These are phyloP conservation scores for Aeoliscus strigatus DNA, from an alignment of 2,797 vertebrate genomes.

Conservation along the genomic window DNA sequence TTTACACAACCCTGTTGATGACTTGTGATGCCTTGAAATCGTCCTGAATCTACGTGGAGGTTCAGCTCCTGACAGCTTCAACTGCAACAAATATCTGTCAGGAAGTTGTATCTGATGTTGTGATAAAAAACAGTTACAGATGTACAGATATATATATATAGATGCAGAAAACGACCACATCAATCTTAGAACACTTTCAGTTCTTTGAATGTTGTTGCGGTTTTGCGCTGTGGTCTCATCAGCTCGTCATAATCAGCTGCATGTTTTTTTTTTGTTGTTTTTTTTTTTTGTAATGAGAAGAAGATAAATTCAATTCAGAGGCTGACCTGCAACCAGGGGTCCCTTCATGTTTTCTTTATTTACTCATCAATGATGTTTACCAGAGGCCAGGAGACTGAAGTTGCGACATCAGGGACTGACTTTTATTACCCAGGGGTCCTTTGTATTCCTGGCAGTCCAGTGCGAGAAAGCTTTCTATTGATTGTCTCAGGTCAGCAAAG, in stretches of 20 bases:
- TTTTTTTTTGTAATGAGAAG: constrained; percentile 9
- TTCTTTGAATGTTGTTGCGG: constrained; percentile 35
- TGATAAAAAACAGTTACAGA: constrained; percentile 23
- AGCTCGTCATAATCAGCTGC: constrained; percentile 1
- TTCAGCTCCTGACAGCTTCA: too few species aligned
- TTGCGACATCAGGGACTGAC: constrained; percentile 41
- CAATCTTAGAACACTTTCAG: constrained; percentile 20
- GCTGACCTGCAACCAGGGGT: constrained; percentile 15
- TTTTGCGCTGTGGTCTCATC: background rate
- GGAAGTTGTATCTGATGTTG: too few species aligned
- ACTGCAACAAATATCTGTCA: too few species aligned
- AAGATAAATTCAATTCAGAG: constrained; percentile 34
- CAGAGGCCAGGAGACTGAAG: constrained; percentile 55
- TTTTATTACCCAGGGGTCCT: constrained; percentile 54
- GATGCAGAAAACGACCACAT: constrained; percentile 17
- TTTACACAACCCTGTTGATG: constrained; percentile 47
- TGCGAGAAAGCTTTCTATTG: constrained; percentile 59
- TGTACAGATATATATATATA: too few species aligned
- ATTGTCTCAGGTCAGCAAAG: constrained; percentile 39
- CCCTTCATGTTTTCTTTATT: constrained; percentile 54
- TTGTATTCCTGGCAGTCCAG: constrained; percentile 55
- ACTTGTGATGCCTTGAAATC: constrained; percentile 8
- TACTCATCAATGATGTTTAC: constrained; percentile 60
- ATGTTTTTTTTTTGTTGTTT: constrained; percentile 16
- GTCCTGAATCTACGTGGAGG: constrained; percentile 10